Evolutionary conservation across 2,888 invertebrate genomes (phyloP).

Genomic region (Cephus pulcher): DNA sequence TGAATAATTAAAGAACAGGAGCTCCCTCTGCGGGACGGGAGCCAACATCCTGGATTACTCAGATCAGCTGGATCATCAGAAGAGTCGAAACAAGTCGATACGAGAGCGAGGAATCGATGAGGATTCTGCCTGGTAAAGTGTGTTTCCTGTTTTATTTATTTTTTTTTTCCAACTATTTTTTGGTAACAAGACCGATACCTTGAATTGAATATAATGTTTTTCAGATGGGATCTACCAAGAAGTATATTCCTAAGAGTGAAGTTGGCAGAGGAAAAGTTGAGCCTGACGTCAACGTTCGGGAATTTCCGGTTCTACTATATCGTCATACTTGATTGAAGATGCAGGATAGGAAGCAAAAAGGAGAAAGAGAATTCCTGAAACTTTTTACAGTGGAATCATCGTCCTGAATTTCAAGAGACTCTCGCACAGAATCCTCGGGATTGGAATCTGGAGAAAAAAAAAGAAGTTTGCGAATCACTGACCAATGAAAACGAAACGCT

Average conservation of each 20-base stretch:
- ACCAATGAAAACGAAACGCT: background rate
- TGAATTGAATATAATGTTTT: background rate
- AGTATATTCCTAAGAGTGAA: background rate
- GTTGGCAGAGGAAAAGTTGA: background rate
- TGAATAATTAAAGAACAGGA: conserved; percentile 26
- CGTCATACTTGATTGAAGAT: background rate
- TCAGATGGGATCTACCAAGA: background rate
- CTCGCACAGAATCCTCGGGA: background rate
- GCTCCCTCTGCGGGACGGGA: conserved; percentile 2
- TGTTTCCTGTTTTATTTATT: background rate
- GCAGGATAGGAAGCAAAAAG: background rate
- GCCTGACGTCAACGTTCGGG: background rate
- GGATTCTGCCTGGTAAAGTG: background rate
- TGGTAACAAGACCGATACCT: background rate
- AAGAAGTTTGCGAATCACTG: background rate
- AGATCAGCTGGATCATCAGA: background rate
- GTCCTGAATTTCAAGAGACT: background rate
- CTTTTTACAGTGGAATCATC: background rate
- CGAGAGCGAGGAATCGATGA: background rate
- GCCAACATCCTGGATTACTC: background rate
- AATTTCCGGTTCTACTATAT: background rate
- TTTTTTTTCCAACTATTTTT: background rate
- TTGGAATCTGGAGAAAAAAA: background rate
- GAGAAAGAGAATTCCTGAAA: background rate
- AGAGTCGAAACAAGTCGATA: background rate